Conservation (phyloP, 2,888 invertebrate genomes). For the Galerucella calmariensis region DNA sequence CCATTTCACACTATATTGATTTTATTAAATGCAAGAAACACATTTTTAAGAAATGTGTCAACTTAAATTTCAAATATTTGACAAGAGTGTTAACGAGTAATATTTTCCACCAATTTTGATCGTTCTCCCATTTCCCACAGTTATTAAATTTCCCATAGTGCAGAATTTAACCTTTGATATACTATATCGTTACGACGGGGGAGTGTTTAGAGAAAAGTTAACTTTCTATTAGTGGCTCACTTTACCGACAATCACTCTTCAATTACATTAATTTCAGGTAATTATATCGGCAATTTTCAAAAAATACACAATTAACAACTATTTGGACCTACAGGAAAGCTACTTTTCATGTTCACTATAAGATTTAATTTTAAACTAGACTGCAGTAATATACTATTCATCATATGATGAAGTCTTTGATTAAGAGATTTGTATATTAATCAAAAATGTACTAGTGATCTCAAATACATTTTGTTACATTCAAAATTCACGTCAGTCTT, state of each 20-base stretch:
- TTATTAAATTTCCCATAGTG: constrained; percentile 5
- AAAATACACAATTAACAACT: constrained; percentile 66
- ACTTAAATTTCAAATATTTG: neutral
- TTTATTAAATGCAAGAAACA: neutral
- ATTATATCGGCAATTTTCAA: constrained; percentile 60
- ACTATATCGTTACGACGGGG: constrained; percentile 35
- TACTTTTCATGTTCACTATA: constrained; percentile 16
- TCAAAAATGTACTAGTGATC: no score
- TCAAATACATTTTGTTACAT: no score
- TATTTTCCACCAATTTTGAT: neutral
- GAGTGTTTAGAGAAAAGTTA: constrained; percentile 51
- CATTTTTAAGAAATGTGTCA: neutral
- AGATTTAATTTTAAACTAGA: neutral
- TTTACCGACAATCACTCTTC: constrained; percentile 59
- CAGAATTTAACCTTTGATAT: constrained; percentile 10
- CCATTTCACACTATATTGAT: constrained; percentile 4
- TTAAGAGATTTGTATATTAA: no score
- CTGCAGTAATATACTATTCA: no score
- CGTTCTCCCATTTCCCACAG: neutral
- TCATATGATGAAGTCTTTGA: no score
- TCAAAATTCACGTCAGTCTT: no score
- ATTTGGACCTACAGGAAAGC: constrained; percentile 53
- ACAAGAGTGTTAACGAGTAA: neutral
- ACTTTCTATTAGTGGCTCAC: constrained; percentile 56
- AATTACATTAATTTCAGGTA: constrained; percentile 60